Conservation (phyloP, 53 echinoderm and acorn worm species). For the Actinopyga echinites region DNA sequence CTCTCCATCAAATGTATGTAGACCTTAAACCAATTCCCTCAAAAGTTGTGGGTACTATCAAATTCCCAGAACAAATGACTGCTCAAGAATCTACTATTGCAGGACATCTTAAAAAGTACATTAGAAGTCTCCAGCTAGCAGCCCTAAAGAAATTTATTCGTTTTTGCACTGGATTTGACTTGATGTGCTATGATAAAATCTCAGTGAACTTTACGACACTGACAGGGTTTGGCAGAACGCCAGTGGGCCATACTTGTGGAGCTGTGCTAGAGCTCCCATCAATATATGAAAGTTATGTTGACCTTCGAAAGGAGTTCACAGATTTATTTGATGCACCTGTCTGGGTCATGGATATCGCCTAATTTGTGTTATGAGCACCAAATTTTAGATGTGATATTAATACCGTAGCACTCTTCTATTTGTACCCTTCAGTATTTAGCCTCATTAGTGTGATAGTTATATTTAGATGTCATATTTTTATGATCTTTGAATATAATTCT, state of each 20-base stretch:
- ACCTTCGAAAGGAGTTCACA: conserved; percentile 12
- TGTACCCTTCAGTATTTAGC: too few species aligned
- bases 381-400: too few species aligned
- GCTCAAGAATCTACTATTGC: conserved; percentile 19
- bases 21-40: conserved; percentile 35
- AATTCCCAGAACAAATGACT: conserved; percentile 41
- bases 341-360: conserved; percentile 19
- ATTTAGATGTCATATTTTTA: too few species aligned
- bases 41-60: conserved; percentile 23
- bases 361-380: neutral
- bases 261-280: conserved; percentile 8
- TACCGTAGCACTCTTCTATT: too few species aligned
- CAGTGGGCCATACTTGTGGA: conserved; percentile 20
- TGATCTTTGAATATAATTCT: too few species aligned
- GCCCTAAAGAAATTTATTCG: conserved; percentile 48
- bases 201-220: neutral
- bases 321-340: neutral
- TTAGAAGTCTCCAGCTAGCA: conserved; percentile 41
- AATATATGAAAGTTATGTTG: neutral
- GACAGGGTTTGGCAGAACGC: neutral
- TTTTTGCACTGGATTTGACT: conserved; percentile 39
- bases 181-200: neutral
- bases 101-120: conserved; percentile 49
- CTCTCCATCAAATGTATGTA: conserved; percentile 40
- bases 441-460: too few species aligned